Evolutionary conservation across 2,888 invertebrate genomes (phyloP).

Genomic region (Parapristionchus giblindavisi): DNA sequence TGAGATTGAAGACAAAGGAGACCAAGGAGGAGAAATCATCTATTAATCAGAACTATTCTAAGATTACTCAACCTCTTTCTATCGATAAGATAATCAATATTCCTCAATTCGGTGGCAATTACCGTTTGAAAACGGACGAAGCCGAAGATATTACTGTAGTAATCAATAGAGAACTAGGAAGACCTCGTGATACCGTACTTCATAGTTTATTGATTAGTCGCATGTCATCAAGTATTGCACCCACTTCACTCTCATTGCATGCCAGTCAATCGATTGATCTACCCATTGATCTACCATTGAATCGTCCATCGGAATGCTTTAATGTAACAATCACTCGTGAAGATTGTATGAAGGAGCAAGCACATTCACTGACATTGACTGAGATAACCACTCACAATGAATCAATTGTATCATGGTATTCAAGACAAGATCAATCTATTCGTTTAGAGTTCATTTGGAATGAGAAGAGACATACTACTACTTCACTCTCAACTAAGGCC

Average conservation of each 20-base stretch:
- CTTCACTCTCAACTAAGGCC: conserved; percentile 50
- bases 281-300: neutral
- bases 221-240: conserved; percentile 5
- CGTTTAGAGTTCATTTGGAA: conserved; percentile 55
- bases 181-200: conserved; percentile 3
- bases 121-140: conserved; percentile 57
- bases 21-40: neutral
- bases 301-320: neutral
- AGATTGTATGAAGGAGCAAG: neutral
- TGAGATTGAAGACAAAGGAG: conserved; percentile 45
- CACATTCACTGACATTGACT: conserved; percentile 22
- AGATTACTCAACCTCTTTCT: neutral
- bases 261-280: neutral
- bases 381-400: conserved; percentile 37
- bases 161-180: conserved; percentile 12
- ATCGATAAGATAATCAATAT: conserved; percentile 40
- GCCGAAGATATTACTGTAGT: conserved; percentile 51
- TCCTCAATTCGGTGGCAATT: conserved; percentile 47
- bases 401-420: conserved; percentile 54
- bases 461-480: conserved; percentile 54
- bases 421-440: conserved; percentile 44
- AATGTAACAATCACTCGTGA: neutral
- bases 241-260: conserved; percentile 9
- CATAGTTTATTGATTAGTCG: neutral
- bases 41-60: neutral